Evolutionary conservation across 2,113 vertebrate species (phyloP), one percentile per base, ranked within the genome.

Genomic region (Apeltes quadracus): DNA sequence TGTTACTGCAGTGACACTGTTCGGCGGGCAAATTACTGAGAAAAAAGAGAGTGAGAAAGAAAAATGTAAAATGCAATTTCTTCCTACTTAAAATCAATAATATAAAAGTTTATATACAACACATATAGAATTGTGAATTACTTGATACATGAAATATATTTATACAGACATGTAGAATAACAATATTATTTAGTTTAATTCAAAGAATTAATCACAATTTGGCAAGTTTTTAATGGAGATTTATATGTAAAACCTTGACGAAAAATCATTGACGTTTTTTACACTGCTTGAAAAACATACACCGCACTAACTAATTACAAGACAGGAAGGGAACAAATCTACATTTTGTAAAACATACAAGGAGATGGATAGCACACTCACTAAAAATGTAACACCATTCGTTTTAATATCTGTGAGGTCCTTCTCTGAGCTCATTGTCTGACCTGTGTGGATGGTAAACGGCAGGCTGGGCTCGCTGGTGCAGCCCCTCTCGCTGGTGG

Each of bases 21-120:
- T 63, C 4, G 92, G 94, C 3, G 94, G 92, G 61, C 94, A 94
- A 56, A 93, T 82, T 44, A 83, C 94, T 94, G 79, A 57, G 54
- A 51, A 34, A 29, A 44, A 70, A 11, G 65, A 27, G 8, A 22
- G 58, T 50, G 44, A 62, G 18, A 39, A 9, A 34, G 43, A n/a
- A 34, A 34, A 34, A 20, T 8, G 5, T 48, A 11, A 38, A 27
- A 39, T 39, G n/a, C 2, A 11, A 0, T n/a, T 50, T 27, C 20
- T 38, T 25, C 3, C 3, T 16, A 18, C 46, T 18, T 44, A 22
- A 44, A 36, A 29, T 3, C 41, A 51, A 23, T 10, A 1, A 13
- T 1, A 69, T 36, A 57, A 12, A 11, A 43, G 23, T 67, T 41
- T 23, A 29, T 29, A 29, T 1, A 41, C n/a, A 36, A 67, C 10